Evolutionary conservation across 2,888 invertebrate species (phyloP).

Genomic region (Dynastes tityus): DNA sequence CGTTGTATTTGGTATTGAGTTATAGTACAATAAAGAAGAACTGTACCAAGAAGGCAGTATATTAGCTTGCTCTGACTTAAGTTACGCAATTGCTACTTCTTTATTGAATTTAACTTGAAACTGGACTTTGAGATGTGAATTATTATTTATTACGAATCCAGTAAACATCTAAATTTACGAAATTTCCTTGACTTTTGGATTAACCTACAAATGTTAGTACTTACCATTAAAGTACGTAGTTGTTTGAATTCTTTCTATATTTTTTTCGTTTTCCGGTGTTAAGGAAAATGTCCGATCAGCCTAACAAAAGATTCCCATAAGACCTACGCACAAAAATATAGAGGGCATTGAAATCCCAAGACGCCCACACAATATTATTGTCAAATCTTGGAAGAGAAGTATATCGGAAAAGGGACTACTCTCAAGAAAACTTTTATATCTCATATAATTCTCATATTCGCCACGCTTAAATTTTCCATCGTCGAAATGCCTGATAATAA

Average conservation of each 20-base stretch:
- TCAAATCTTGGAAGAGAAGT: conserved; percentile 21
- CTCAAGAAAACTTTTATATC: conserved; percentile 36
- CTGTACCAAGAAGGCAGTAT: too few species aligned
- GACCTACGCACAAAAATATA: conserved; percentile 14
- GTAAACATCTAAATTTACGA: too few species aligned
- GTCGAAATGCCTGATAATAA: neutral
- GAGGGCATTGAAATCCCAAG: conserved; percentile 31
- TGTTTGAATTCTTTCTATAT: conserved; percentile 9
- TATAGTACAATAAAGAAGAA: too few species aligned
- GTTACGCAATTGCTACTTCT: too few species aligned
- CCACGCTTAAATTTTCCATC: neutral
- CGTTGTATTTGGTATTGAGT: too few species aligned
- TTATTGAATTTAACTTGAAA: too few species aligned
- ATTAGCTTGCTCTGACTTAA: too few species aligned
- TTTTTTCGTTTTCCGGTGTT: neutral
- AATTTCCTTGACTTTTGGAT: too few species aligned
- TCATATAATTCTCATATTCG: neutral
- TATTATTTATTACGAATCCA: too few species aligned
- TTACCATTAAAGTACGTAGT: too few species aligned
- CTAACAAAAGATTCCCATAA: conserved; percentile 37
- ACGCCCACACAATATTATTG: conserved; percentile 37
- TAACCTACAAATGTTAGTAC: too few species aligned
- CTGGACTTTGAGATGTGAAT: too few species aligned
- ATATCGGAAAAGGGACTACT: neutral
- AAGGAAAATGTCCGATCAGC: conserved; percentile 11